Base-by-base conservation (phyloP, 1,140 invertebrate genomes). In the Geopemphigus sp. region DNA sequence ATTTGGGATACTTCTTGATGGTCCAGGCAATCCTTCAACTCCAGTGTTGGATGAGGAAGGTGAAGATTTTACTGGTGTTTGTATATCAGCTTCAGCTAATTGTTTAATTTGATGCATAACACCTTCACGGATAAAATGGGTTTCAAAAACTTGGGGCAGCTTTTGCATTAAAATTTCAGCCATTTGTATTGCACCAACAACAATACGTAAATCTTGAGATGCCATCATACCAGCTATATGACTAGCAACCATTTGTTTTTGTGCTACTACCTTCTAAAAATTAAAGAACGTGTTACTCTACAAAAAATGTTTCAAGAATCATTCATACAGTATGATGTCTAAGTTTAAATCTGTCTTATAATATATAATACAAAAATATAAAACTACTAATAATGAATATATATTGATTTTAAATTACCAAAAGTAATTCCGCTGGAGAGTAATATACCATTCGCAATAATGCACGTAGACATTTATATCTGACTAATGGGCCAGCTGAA, bases 181-280 rank as follows among this genome's bases (percentile, higher is more conserved):
- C 90, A 99, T 94, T 87, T 99, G 97, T 57, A 98, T 86, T n/a
- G 96, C 96, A 76, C 95, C 95, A 66, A 98, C 96, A 29, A 98
- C 95, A 83, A 98, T 98, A 84, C 95, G 91, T 63, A 98, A 88
- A 88, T 98, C 96, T 83, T 92, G 93, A 0, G 96, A 98, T 0
- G 96, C 96, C 89, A 99, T 90, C 97, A 98, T 98, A 57, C 95
- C 95, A 53, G 97, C 96, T 84, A 98, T 95, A 85, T 98, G 96
- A 83, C 95, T 98, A 26, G 96, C 97, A 24, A 98, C 95, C 81
- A 95, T 89, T 88, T 98, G 95, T 86, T 94, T 94, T 85, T 95
- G 95, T 12, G 98, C 87, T 74, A 97, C 94, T 83, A 93, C 92
- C 86, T 89, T 83, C 17, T 87, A 84, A 74, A 72, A 19, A 50